Conservation (phyloP, 2,888 invertebrate species). For the Subacronicta megacephala region DNA sequence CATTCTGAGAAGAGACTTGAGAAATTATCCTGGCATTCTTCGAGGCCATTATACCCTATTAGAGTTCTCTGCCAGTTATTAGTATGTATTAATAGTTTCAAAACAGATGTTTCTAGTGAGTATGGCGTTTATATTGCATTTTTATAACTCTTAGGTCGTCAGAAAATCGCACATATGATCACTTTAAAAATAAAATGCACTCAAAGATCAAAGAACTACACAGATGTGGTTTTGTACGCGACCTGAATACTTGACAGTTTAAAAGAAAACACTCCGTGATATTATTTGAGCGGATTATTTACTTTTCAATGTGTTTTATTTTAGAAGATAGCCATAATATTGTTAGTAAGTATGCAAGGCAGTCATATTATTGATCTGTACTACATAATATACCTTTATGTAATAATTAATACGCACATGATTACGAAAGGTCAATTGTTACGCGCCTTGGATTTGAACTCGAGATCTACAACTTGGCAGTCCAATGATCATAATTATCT, state of each 20-base stretch:
- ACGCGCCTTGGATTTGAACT: no score
- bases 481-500: no score
- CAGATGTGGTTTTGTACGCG: slow-evolving; percentile 31
- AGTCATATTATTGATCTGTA: no score
- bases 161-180: slow-evolving; percentile 15
- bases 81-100: background rate
- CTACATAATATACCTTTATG: no score
- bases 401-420: no score
- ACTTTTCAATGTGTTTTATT: background rate
- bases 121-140: slow-evolving; percentile 1
- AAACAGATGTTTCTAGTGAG: slow-evolving; percentile 8
- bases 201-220: slow-evolving; percentile 29
- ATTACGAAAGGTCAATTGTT: no score
- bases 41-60: no score
- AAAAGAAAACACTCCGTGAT: slow-evolving; percentile 6
- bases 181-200: slow-evolving; percentile 18
- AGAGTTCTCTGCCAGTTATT: background rate
- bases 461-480: no score
- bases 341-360: background rate
- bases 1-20: no score
- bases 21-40: no score
- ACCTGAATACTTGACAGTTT: slow-evolving; percentile 30
- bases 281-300: slow-evolving; percentile 10
- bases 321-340: no score
- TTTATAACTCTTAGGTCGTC: background rate